Evolutionary conservation across 2,888 invertebrate species (phyloP).

Genomic region (Drosophila formosana): DNA sequence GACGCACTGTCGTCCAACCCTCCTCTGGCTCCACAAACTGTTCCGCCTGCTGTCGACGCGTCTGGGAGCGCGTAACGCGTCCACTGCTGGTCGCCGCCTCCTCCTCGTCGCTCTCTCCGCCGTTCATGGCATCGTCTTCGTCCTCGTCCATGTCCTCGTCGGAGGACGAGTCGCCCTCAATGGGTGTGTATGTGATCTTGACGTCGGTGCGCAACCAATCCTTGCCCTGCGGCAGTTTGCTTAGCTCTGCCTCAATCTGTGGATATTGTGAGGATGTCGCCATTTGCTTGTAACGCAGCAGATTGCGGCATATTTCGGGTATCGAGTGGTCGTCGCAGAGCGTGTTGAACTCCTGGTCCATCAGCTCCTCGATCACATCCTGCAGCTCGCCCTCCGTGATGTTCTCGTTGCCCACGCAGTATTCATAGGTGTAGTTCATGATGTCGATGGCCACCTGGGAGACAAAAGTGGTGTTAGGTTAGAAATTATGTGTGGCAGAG

Average conservation of each 20-base stretch:
- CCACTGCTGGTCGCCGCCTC: slow-evolving; percentile 57
- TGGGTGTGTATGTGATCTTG: slow-evolving; percentile 83
- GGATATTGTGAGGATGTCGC: slow-evolving; percentile 87
- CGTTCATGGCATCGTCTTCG: slow-evolving; percentile 46
- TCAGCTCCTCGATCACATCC: slow-evolving; percentile 89
- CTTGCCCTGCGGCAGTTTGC: slow-evolving; percentile 87
- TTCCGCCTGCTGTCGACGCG: slow-evolving; percentile 64
- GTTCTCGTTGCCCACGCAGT: slow-evolving; percentile 87
- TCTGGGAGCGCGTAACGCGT: slow-evolving; percentile 67
- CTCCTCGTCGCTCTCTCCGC: slow-evolving; percentile 58
- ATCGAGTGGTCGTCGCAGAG: slow-evolving; percentile 90
- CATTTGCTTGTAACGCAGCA: slow-evolving; percentile 87
- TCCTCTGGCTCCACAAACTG: slow-evolving; percentile 86
- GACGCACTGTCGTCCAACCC: slow-evolving; percentile 89
- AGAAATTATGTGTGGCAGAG: slow-evolving; percentile 27
- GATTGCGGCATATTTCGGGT: slow-evolving; percentile 87
- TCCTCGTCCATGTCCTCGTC: slow-evolving; percentile 82
- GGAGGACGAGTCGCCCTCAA: slow-evolving; percentile 83
- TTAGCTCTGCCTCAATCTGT: slow-evolving; percentile 87
- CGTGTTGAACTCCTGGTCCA: slow-evolving; percentile 91
- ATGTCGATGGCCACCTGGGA: slow-evolving; percentile 88
- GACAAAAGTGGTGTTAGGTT: slow-evolving; percentile 56
- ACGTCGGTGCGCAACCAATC: slow-evolving; percentile 87
- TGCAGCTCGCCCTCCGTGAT: slow-evolving; percentile 87
- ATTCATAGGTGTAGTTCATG: slow-evolving; percentile 88